Base-by-base conservation (phyloP, 2,888 invertebrate genomes). In the Choreutis nemorana region DNA sequence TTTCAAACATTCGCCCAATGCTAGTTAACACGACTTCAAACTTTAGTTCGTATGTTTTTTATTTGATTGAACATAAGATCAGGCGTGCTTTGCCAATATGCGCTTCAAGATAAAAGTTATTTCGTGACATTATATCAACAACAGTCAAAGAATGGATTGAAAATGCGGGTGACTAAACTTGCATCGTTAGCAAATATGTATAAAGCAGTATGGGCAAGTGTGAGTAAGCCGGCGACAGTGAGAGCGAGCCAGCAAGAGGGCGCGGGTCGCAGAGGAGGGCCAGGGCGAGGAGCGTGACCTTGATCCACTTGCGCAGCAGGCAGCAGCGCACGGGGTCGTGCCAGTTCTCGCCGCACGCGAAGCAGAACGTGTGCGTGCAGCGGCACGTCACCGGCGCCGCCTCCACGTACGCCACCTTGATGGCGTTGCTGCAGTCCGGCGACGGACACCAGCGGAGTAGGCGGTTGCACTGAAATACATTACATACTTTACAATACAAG, bases 251-350 rank as follows among this genome's bases (percentile, higher is more conserved):
- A 6, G 10, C 8, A 10, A 7, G 13, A 8, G 21, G 10, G 8
- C 4, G 2, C n/a, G 5, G 12, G 24, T 14, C 8, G 14, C n/a
- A 26, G 8, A 26, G 2, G n/a, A 14, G 11, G 21, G 8, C 8
- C 20, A 8, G 8, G 8, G 20, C 9, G 4, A 20, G 20, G n/a
- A 20, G 9, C 20, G 9, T 20, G 9, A 78, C 79, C 79, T 97
- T 97, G 44, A 97, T 93, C 98, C 98, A 99, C 66, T 91, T 92
- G 56, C 87, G 87, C 11, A 99, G 84, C 63, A 96, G 85, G 38
- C 89, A 86, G 73, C 99, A 99, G 48, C 91, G 91, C 23, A 98
- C 97, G 14, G 98, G 98, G 64, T 99, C 98, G 72, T 99, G 99
- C 96, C 96, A 96, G 72, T 93, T 92, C 78, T 94, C 94, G 12